These are phyloP conservation scores for Leptinotarsa haldemani DNA, from an alignment of 2,888 invertebrate genomes.

Conservation along the genomic window DNA sequence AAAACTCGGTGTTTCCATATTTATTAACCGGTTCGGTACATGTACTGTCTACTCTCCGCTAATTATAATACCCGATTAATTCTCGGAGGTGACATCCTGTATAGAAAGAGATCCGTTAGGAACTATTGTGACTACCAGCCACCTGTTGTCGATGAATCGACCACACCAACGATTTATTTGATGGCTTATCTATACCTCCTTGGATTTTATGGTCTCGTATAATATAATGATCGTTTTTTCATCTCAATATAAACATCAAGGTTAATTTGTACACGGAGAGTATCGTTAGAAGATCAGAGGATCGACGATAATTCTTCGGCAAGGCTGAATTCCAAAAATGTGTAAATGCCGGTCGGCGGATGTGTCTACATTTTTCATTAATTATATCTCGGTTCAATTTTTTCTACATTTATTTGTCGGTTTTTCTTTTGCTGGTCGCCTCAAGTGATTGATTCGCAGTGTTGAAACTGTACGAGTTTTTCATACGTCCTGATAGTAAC, in stretches of 20 bases:
- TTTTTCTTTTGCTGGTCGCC: no score
- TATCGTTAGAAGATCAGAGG: constrained; percentile 4
- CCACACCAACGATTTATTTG: constrained; percentile 32
- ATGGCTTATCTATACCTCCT: constrained; percentile 30
- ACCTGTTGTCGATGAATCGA: constrained; percentile 31
- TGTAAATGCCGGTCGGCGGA: not conserved
- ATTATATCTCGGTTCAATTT: not conserved
- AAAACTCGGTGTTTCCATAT: constrained; percentile 9
- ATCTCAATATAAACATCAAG: constrained; percentile 22
- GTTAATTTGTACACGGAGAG: constrained; percentile 22
- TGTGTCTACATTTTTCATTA: not conserved
- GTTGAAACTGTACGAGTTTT: no score
- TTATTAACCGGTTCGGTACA: not conserved
- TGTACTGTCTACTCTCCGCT: not conserved
- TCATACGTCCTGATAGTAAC: no score
- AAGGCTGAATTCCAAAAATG: constrained; percentile 3
- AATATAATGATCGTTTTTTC: constrained; percentile 27
- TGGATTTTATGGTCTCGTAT: constrained; percentile 26
- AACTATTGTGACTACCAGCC: constrained; percentile 33
- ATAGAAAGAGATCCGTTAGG: constrained; percentile 34
- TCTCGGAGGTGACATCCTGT: constrained; percentile 26
- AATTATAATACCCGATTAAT: constrained; percentile 5
- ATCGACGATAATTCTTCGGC: not conserved
- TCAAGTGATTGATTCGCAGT: no score
- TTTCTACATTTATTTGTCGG: no score